Evolutionary conservation across 2,797 vertebrate species (phyloP), one percentile per base, ranked within the genome.

Genomic region (Sparidentex hasta): DNA sequence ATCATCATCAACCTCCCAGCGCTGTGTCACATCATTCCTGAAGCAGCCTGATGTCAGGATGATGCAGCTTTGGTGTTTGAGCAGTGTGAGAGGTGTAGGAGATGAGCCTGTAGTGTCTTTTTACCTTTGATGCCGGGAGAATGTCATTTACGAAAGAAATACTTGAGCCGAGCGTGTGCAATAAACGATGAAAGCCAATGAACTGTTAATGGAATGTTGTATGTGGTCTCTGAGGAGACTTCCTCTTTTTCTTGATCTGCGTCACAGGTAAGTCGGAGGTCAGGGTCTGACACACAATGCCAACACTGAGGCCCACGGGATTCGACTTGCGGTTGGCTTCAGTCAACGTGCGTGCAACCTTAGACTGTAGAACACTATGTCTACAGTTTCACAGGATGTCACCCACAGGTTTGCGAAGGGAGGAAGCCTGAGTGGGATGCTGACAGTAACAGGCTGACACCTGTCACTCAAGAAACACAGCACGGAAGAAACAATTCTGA

Each of bases 121-220:
- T 52, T 52, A 44, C 33, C 48, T 78, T 65, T 71, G 57, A 80
- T 61, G 23, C 33, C 18, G 33, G 38, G 12, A 64, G 56, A 75
- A 76, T 74, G 74, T 78, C 74, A 71, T 58, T 64, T 52, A 67
- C 70, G 46, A 80, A 72, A 78, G 38, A 47, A 20, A 4, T 23
- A 8, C 21, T 13, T 71, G 38, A 63, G 27, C 48, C 20, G 38
- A 47, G 43, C 33, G 44, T 55, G 51, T 68, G 43, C 50, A 46
- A 65, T 44, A 44, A 47, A 43, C 11, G 63, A 46, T 79, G 27
- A 71, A 74, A 75, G 55, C 8, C 43, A n/a, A 66, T 74, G 21
- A 57, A 25, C 16, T 63, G 69, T 74, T 54, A 63, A 57, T 76
- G 58, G 44, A 50, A 66, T 51, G 38, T 9, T 56, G 52, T 44